Evolutionary conservation across 2,797 vertebrate genomes (phyloP).

Genomic region (Forpus xanthops): DNA sequence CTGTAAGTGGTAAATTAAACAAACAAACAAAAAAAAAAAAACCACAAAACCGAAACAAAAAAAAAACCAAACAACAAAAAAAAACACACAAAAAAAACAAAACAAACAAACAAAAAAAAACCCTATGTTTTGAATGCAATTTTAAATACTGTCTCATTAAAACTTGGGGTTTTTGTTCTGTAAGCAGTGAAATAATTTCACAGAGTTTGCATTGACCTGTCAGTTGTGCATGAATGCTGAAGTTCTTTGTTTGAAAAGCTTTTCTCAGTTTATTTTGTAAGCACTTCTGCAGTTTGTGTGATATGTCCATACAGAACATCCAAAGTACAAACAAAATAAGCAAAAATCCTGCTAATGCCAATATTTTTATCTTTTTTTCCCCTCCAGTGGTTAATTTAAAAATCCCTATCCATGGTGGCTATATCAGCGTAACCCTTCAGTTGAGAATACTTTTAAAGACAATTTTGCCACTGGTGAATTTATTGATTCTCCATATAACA

Average conservation of each 20-base stretch:
- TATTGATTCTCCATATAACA: neutral
- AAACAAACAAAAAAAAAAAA: no score
- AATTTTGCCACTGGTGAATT: neutral
- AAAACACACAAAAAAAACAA: no score
- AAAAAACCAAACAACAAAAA: no score
- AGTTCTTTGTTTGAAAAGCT: slow-evolving; percentile 3
- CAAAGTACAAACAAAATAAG: neutral
- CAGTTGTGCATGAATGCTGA: neutral
- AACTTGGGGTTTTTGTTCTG: neutral
- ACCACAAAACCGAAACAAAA: no score
- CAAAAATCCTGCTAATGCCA: neutral
- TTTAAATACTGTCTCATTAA: neutral
- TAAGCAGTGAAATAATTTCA: neutral
- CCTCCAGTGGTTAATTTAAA: neutral
- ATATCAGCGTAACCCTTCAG: neutral
- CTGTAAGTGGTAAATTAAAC: neutral
- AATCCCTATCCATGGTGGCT: neutral
- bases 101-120: neutral
- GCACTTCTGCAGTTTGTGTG: neutral
- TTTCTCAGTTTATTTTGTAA: slow-evolving; percentile 8
- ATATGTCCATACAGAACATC: neutral
- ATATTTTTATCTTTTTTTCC: neutral
- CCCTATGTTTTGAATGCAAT: neutral
- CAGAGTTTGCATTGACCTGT: neutral
- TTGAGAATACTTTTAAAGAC: neutral